Evolutionary conservation across 1,140 invertebrate species (phyloP), one percentile per base, ranked within the genome.

Genomic region (Condylostylus longicornis): DNA sequence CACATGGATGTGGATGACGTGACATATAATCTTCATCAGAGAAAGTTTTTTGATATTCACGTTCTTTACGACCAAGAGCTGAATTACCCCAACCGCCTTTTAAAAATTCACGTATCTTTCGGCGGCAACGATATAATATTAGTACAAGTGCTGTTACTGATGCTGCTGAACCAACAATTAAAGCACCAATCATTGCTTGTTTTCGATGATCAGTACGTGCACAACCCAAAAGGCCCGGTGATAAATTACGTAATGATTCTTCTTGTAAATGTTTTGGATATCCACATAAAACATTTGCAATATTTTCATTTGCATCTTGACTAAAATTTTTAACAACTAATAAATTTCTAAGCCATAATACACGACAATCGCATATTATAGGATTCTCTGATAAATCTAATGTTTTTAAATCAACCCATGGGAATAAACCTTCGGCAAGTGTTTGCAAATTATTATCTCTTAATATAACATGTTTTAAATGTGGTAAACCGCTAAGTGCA

Each of bases 1-100:
- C 66, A 52, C 73, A 70, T 42, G 70, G 68, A 33, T 71, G 68
- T 38, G 68, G 68, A 37, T 69, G 65, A 36, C 54, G 47, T n/a
- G 80, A 74, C 51, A 80, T 82, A 58, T 82, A 82, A 40, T 86
- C 82, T 49, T 85, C 82, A n/a, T 82, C 81, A 22, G 79, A 81
- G 55, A 81, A 83, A 3, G 82, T 84, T 62, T 87, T 86, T 52
- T 85, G 81, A 50, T 88, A 88, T 50, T 86, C 82, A 39, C 82
- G 77, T 52, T 86, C 82, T 50, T 86, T 87, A 12, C 79, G 69
- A 9, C 74, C 75, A 40, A 79, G 71, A 2, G 74, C 70, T 3
- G 79, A 71, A 50, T 81, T 84, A 39, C 68, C 69, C 78, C 79
- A 84, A 38, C 82, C 81, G 55, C 81, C 82, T 53, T 84, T 85